Conservation (phyloP, 2,113 vertebrate genomes). For the Megalops atlanticus region DNA sequence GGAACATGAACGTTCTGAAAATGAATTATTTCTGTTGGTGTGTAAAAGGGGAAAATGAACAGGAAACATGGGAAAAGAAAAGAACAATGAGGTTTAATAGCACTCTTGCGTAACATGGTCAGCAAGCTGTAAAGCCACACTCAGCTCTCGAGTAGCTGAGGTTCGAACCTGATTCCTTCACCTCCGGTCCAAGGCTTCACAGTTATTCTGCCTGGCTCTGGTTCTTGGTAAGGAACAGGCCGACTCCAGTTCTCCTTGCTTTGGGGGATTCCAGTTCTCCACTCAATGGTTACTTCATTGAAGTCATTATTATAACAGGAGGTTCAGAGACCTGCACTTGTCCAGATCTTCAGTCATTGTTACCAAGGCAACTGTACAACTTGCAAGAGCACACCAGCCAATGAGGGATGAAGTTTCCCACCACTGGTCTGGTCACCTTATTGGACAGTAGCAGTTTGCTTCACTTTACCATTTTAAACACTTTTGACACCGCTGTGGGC, state of each 20-base stretch:
- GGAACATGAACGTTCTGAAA: not conserved
- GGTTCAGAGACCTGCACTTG: conserved; percentile 12
- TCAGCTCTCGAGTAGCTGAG: conserved; percentile 46
- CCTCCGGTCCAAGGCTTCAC: not conserved
- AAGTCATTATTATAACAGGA: conserved; percentile 14
- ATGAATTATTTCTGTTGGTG: not conserved
- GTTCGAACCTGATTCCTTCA: conserved; percentile 9
- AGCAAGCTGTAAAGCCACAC: conserved; percentile 48
- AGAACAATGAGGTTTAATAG: conserved; percentile 34
- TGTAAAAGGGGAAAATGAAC: conserved; percentile 14
- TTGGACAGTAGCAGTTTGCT: conserved; percentile 49
- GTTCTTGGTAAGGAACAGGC: not conserved
- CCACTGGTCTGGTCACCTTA: conserved; percentile 32
- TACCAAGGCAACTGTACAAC: not conserved
- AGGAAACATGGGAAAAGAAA: conserved; percentile 35
- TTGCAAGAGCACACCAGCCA: conserved; percentile 35
- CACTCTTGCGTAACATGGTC: conserved; percentile 49
- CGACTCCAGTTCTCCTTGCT: conserved; percentile 14
- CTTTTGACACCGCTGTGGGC: conserved; percentile 16
- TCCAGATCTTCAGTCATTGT: conserved; percentile 25
- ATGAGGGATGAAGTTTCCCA: conserved; percentile 19
- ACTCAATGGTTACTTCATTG: conserved; percentile 14
- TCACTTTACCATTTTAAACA: conserved; percentile 41
- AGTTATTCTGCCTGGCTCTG: not conserved
- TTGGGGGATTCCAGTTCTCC: conserved; percentile 22